Evolutionary conservation across 2,113 vertebrate species (phyloP), one percentile per base, ranked within the genome.

Genomic region (Python bivittatus): DNA sequence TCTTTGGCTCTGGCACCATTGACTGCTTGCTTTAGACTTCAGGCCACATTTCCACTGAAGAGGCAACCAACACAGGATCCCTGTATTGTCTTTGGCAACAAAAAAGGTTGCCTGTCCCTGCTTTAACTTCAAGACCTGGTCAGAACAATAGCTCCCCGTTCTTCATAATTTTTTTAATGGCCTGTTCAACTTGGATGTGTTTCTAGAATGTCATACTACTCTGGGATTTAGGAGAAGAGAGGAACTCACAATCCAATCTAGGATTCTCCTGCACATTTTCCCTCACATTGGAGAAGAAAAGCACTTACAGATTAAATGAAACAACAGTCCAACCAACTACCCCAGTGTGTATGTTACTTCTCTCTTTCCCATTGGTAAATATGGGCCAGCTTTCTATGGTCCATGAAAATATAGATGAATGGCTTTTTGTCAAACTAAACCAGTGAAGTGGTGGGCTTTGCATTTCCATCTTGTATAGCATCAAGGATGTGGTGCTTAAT

Each of bases 361-460:
- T 60, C 3, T 91, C 90, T 86, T 91, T 25, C 12, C 54, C 13
- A 54, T 91, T 86, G 54, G 33, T 91, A 64, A 68, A 91, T 68
- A 9, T 54, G 33, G 23, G 33, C 12, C 27, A 27, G 84, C n/a
- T 87, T 87, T 87, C 58, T 64, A 54, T 87, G 52, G 58, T 53
- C 58, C 33, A n/a, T 20, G 17, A 86, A 48, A 7, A n/a, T 52
- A 3, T 86, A 58, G 86, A 58, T 86, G 29, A 6, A 89, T 0
- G 6, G 22, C 23, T 12, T 38, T 84, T 85, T 85, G 54, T 61
- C n/a, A 58, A 25, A 72, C 15, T 89, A 84, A 0, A 90, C 84
- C 61, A 84, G 44, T 72, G 12, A 48, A 54, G 54, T 88, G 25
- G 6, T 3, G 29, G 4, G 56, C 23, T 20, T 29, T 17, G 88